phyloP scores from a whole-genome alignment of 2,113 vertebrate species.

The Halichoeres trimaculatus region DNA sequence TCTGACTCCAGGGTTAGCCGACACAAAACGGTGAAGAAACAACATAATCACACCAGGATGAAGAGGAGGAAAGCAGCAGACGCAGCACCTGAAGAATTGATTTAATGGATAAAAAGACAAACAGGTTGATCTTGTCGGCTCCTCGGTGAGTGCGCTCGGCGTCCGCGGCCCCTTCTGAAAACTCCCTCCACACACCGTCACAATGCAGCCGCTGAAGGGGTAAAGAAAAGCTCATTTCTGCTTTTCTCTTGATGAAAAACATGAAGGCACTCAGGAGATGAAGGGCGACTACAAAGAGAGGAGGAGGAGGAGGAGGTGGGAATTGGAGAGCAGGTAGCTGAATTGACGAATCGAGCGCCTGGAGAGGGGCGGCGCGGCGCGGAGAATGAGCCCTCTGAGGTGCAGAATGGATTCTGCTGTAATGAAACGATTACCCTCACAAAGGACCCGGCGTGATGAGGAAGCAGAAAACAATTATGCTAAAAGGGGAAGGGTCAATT shows the following conservation, averaged over 20 bases:
- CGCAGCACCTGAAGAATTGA: not conserved
- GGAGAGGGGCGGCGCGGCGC: slow-evolving; percentile 20
- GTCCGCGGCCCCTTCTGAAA: not conserved
- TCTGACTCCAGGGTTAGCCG: no score
- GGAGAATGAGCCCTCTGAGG: slow-evolving; percentile 37
- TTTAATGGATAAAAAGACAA: not conserved
- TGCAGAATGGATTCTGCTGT: slow-evolving; percentile 52
- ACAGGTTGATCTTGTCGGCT: no score
- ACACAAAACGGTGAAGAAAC: not conserved
- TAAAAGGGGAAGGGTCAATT: slow-evolving; percentile 54
- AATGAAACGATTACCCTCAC: slow-evolving; percentile 62
- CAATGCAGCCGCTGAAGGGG: not conserved
- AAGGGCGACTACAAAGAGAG: slow-evolving; percentile 2
- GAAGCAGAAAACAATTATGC: slow-evolving; percentile 40
- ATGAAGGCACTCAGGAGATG: slow-evolving; percentile 10
- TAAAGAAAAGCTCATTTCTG: not conserved
- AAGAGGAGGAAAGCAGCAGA: not conserved
- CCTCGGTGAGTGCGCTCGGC: no score
- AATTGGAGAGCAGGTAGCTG: slow-evolving; percentile 5
- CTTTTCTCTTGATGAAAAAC: not conserved
- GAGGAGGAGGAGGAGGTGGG: not conserved
- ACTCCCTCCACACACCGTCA: not conserved
- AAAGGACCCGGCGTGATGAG: slow-evolving; percentile 39
- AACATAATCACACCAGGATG: not conserved
- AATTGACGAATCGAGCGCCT: slow-evolving; percentile 45